Percentiles rank a stretch among this genome's conserved stretches.
Evolutionary conservation across 2,888 invertebrate genomes (phyloP).

Genomic region (Listrodromus nycthemerus): DNA sequence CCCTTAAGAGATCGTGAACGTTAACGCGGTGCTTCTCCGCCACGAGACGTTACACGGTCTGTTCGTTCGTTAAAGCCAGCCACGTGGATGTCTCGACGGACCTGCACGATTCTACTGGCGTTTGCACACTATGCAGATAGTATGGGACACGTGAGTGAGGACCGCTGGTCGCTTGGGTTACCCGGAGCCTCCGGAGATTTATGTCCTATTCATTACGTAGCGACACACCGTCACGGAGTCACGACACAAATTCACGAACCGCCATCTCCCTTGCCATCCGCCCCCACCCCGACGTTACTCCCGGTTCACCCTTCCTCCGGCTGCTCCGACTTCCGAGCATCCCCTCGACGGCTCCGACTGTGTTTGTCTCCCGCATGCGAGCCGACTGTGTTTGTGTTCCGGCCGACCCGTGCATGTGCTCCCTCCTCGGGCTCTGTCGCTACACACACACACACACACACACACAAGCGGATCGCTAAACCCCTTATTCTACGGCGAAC

Average conservation of each 20-base stretch:
- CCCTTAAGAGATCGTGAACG: neutral
- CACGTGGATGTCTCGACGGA: constrained; percentile 42
- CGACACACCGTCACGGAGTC: constrained; percentile 66
- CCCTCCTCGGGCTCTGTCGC: constrained; percentile 27
- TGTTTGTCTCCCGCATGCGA: constrained; percentile 26
- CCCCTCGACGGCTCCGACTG: neutral
- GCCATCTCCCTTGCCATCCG: constrained; percentile 23
- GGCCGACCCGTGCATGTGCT: constrained; percentile 46
- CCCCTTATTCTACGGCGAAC: constrained; percentile 30
- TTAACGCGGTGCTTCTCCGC: neutral
- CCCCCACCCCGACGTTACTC: neutral
- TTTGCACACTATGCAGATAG: constrained; percentile 18
- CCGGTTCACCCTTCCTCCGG: constrained; percentile 27
- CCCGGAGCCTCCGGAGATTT: constrained; percentile 78
- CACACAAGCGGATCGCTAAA: constrained; percentile 29
- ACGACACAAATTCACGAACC: constrained; percentile 75
- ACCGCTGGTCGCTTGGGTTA: constrained; percentile 64
- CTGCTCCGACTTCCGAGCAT: constrained; percentile 18
- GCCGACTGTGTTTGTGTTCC: constrained; percentile 44
- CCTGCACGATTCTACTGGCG: constrained; percentile 43
- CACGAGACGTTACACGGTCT: neutral
- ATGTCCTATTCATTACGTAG: constrained; percentile 81
- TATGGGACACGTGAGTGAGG: constrained; percentile 61
- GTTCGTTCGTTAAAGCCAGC: constrained; percentile 10
- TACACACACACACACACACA: constrained; percentile 1